These are phyloP conservation scores for Aegypius monachus DNA, from an alignment of 2,113 vertebrate species.

Conservation along the genomic window DNA sequence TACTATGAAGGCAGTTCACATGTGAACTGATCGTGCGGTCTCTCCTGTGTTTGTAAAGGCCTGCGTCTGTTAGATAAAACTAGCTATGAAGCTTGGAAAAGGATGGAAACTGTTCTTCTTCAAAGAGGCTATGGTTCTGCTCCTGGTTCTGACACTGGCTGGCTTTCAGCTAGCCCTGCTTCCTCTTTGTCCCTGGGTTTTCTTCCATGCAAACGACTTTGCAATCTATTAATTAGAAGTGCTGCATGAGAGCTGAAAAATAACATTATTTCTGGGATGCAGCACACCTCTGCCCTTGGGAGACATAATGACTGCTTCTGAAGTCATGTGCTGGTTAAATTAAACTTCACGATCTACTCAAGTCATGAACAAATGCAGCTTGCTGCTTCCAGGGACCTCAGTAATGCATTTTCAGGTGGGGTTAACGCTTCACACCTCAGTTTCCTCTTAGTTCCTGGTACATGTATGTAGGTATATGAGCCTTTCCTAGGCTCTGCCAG, in stretches of 20 bases:
- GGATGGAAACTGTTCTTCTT: neutral
- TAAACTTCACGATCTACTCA: neutral
- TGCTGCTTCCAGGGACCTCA: neutral
- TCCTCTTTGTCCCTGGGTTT: neutral
- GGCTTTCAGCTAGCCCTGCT: neutral
- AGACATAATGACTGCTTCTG: neutral
- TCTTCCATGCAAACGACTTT: neutral
- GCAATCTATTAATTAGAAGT: neutral
- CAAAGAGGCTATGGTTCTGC: neutral
- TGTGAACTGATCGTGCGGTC: neutral
- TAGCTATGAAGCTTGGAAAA: neutral
- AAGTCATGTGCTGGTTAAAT: neutral
- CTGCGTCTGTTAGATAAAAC: neutral
- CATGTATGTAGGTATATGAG: accelerated
- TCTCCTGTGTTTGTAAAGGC: neutral
- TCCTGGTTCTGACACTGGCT: neutral
- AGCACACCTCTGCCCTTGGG: constrained; percentile 5
- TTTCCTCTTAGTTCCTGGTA: neutral
- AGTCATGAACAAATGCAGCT: neutral
- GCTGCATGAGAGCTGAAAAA: constrained; percentile 10
- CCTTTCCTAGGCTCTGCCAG: neutral
- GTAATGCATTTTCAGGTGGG: neutral
- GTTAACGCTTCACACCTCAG: neutral
- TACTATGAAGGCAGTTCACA: neutral
- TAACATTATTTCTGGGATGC: constrained; percentile 9